These are phyloP conservation scores for Ormyrus rosae DNA, from an alignment of 2,888 invertebrate species.

Conservation along the genomic window DNA sequence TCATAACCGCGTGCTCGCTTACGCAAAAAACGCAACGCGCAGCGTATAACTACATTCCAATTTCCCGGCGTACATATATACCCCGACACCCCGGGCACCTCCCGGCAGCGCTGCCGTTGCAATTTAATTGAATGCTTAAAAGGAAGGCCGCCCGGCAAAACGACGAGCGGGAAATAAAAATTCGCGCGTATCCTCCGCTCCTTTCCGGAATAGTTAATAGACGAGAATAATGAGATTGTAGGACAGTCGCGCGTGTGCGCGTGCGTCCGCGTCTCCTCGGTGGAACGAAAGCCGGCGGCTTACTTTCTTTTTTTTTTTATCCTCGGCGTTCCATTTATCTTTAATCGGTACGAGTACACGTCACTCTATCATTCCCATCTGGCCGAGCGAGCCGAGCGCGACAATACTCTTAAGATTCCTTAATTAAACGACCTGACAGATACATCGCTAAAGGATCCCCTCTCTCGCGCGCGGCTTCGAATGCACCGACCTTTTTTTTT, in stretches of 20 bases:
- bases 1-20: neutral
- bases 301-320: slow-evolving; percentile 1
- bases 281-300: slow-evolving; percentile 11
- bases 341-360: slow-evolving; percentile 45
- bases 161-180: slow-evolving; percentile 15
- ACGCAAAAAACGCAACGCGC: neutral
- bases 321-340: slow-evolving; percentile 50
- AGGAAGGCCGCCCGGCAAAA: neutral
- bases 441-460: slow-evolving; percentile 68
- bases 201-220: slow-evolving; percentile 36
- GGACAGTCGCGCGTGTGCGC: slow-evolving; percentile 16
- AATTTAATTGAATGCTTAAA: slow-evolving; percentile 48
- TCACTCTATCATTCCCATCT: slow-evolving; percentile 61
- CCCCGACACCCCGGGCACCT: neutral
- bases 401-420: slow-evolving; percentile 65
- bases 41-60: slow-evolving; percentile 32
- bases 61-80: neutral
- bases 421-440: slow-evolving; percentile 73
- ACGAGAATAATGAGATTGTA: slow-evolving; percentile 47
- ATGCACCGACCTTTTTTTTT: slow-evolving; percentile 60
- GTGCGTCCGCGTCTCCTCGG: neutral
- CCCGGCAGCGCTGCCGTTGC: neutral
- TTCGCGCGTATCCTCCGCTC: neutral
- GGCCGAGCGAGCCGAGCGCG: slow-evolving; percentile 33
- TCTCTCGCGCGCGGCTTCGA: slow-evolving; percentile 57